Conservation (phyloP, 2,797 vertebrate genomes). For the Centroberyx gerrardi region DNA sequence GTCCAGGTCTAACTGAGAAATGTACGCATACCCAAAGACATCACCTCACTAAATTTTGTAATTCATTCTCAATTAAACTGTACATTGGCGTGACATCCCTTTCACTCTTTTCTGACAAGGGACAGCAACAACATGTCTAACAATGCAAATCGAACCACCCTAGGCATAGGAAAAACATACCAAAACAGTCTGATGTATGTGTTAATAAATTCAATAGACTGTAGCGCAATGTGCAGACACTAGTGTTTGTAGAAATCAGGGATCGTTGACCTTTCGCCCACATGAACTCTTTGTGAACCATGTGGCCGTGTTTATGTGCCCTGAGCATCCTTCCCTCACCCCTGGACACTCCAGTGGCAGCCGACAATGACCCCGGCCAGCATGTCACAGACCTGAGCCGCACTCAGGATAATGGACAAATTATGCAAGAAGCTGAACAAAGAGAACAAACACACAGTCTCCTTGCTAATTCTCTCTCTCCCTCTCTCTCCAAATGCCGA, state of each 20-base stretch:
- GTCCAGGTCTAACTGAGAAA: too few species aligned
- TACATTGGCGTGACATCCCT: too few species aligned
- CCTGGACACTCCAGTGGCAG: slow-evolving; percentile 44
- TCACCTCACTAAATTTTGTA: too few species aligned
- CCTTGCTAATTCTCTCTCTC: slow-evolving; percentile 4
- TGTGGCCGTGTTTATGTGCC: slow-evolving; percentile 45
- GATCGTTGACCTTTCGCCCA: slow-evolving; percentile 43
- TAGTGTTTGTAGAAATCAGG: slow-evolving; percentile 46
- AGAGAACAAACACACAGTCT: slow-evolving; percentile 36
- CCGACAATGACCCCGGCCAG: slow-evolving; percentile 55
- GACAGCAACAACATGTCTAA: too few species aligned
- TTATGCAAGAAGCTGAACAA: slow-evolving; percentile 58
- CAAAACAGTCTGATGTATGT: not conserved
- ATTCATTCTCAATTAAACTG: too few species aligned
- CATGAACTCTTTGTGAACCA: slow-evolving; percentile 36
- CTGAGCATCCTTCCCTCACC: slow-evolving; percentile 42
- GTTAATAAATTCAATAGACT: slow-evolving; percentile 8
- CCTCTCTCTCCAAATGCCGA: slow-evolving; percentile 19
- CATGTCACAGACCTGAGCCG: slow-evolving; percentile 47
- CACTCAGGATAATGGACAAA: slow-evolving; percentile 56
- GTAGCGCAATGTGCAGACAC: slow-evolving; percentile 35
- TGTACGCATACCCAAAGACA: too few species aligned
- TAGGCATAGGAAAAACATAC: too few species aligned
- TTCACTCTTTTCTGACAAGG: too few species aligned
- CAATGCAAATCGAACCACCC: too few species aligned